phyloP scores from a whole-genome alignment of 2,888 invertebrate genomes.

The Candidula unifasciata region DNA sequence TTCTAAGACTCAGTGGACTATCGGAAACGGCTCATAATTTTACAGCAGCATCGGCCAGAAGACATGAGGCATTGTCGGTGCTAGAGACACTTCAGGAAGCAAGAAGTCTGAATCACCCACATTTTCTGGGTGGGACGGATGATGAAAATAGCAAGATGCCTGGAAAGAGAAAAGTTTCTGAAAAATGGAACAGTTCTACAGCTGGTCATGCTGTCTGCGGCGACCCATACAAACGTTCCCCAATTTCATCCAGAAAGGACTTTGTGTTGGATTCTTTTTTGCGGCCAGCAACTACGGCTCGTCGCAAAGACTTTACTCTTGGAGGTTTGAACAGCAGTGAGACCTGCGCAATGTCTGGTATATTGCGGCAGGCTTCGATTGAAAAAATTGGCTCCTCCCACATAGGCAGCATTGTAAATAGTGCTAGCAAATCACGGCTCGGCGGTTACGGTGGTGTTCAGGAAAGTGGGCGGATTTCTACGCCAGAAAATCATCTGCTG shows the following conservation, averaged over 20 bases:
- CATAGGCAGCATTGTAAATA: slow-evolving; percentile 71
- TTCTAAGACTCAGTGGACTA: slow-evolving; percentile 30
- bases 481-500: slow-evolving; percentile 73
- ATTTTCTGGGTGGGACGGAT: neutral
- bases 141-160: slow-evolving; percentile 36
- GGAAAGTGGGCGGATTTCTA: slow-evolving; percentile 67
- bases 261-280: slow-evolving; percentile 56
- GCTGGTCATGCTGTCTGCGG: neutral
- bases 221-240: slow-evolving; percentile 53
- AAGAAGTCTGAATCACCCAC: neutral
- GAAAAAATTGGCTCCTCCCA: slow-evolving; percentile 75
- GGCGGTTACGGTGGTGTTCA: slow-evolving; percentile 68
- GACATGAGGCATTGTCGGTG: slow-evolving; percentile 45
- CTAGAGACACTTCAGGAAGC: slow-evolving; percentile 44
- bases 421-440: slow-evolving; percentile 74
- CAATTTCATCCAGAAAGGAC: slow-evolving; percentile 56
- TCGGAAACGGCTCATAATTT: slow-evolving; percentile 45
- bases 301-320: slow-evolving; percentile 72
- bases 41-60: slow-evolving; percentile 46
- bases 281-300: slow-evolving; percentile 67
- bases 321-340: slow-evolving; percentile 75
- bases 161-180: slow-evolving; percentile 47
- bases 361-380: slow-evolving; percentile 74
- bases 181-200: slow-evolving; percentile 29
- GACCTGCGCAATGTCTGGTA: slow-evolving; percentile 75